Base-by-base conservation (phyloP, 2,888 invertebrate genomes). In the Blomia tropicalis region DNA sequence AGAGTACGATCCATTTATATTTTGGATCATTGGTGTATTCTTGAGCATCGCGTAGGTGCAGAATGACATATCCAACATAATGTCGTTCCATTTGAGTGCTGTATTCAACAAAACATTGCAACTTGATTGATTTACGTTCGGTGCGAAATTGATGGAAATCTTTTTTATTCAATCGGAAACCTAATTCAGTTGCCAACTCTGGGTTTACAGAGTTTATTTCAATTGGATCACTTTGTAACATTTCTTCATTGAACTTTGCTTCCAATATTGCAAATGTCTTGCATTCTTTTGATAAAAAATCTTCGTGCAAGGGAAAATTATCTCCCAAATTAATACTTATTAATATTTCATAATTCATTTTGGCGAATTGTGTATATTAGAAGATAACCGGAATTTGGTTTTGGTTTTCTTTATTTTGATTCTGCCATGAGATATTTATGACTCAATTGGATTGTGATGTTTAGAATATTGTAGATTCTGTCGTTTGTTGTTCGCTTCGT, bases 41-140 rank as follows among this genome's bases (percentile, higher is more conserved):
- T 44, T 64, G 63, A 3, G 63, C 63, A 36, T 43, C 32, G 43
- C 64, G 63, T 22, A 64, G 25, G 43, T 64, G 65, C 22, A 64
- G 22, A 11, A 64, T 51, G 19, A 44, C 43, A 36, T 64, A 64
- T 7, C 64, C 64, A 22, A 64, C 31, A 29, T 59, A 58, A n/a
- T 64, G 47, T 32, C 31, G 32, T 31, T 64, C 36, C 4, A 4
- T 41, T n/a, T 19, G 2, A 4, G 60, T 36, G 4, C 41, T 19
- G 23, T 64, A 22, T 23, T 59, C 44, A n/a, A 64, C n/a, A 56
- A 64, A 64, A 29, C 56, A 32, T 31, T 64, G 59, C 32, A 64
- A 59, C 41, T 64, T 64, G 3, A 64, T 64, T 25, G 64, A 23
- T 43, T 58, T 63, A n/a, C 64, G 58, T 43, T 64, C 64, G 27